Percentiles rank a stretch among this genome's conserved stretches.
These are phyloP conservation scores for Maniola hyperantus DNA, from an alignment of 2,888 invertebrate genomes.

Conservation along the genomic window DNA sequence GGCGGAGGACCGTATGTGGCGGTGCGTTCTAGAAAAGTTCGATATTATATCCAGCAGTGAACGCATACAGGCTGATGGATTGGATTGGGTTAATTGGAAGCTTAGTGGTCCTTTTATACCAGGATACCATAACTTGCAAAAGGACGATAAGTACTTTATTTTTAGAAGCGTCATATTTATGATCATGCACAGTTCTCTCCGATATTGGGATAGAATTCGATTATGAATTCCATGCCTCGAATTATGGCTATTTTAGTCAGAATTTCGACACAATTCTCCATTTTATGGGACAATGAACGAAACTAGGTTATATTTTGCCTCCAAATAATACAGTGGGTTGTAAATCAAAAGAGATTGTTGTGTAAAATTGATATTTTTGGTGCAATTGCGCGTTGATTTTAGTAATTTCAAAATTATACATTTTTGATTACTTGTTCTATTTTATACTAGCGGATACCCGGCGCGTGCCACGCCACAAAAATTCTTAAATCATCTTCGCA, in stretches of 20 bases:
- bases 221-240: slow-evolving; percentile 22
- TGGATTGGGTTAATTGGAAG: too few species aligned
- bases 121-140: not conserved
- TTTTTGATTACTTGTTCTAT: not conserved
- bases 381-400: not conserved
- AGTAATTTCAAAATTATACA: not conserved
- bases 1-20: too few species aligned
- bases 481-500: too few species aligned
- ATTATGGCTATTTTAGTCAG: slow-evolving; percentile 24
- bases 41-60: too few species aligned
- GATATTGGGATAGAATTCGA: slow-evolving; percentile 23
- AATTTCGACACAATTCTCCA: slow-evolving; percentile 18
- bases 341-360: slow-evolving; percentile 16
- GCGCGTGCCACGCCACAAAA: too few species aligned
- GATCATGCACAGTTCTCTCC: slow-evolving; percentile 1
- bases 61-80: too few species aligned
- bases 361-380: slow-evolving; percentile 18
- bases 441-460: too few species aligned
- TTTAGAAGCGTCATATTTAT: slow-evolving; percentile 11
- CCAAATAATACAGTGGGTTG: slow-evolving; percentile 17
- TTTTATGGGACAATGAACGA: slow-evolving; percentile 22
- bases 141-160: not conserved
- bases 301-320: slow-evolving; percentile 17
- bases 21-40: too few species aligned
- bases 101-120: too few species aligned